Base-by-base conservation (phyloP, 2,797 vertebrate genomes). In the Yasuhikotakia modesta region DNA sequence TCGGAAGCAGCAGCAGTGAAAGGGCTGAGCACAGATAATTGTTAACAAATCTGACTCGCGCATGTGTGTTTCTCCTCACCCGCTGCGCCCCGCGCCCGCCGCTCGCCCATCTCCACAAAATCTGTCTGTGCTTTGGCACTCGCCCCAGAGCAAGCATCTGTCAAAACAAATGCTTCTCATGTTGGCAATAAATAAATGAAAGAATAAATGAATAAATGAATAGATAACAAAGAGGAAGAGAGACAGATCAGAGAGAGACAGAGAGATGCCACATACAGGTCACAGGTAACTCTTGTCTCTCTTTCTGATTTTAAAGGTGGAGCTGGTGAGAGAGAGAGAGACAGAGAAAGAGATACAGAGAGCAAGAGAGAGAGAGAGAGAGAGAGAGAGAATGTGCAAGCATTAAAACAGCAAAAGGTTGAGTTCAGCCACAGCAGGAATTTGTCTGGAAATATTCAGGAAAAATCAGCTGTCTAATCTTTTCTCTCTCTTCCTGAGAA, bases 131-230 rank as follows among this genome's bases (percentile, higher is more conserved):
- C 61, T 84, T 85, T 87, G 86, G 86, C 86, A 83, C 79, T 72
- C 75, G 61, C 82, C 83, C 86, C 78, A 76, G 79, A 79, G 78
- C 79, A 78, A 87, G 86, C 86, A 83, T 86, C 86, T 87, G 86
- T 84, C 82, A 85, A 86, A 86, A 85, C 86, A 87, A 87, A 87
- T 84, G 84, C 84, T 83, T 81, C 78, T 82, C 53, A 68, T 85
- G 78, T 84, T 85, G 79, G 81, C 82, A 82, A 85, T 85, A 87
- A 87, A 87, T 87, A 87, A 85, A 86, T 85, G 74, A 85, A 86
- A 82, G 73, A 82, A 86, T 83, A 82, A 79, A 86, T 80, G 73
- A 82, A 82, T 84, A 87, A 83, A 83, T 81, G 79, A 84, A 81
- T 75, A 83, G 78, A 82, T 80, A 67, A 84, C 75, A 77, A 66